Conservation (phyloP, 2,113 vertebrate species). For the Loxodonta africana region DNA sequence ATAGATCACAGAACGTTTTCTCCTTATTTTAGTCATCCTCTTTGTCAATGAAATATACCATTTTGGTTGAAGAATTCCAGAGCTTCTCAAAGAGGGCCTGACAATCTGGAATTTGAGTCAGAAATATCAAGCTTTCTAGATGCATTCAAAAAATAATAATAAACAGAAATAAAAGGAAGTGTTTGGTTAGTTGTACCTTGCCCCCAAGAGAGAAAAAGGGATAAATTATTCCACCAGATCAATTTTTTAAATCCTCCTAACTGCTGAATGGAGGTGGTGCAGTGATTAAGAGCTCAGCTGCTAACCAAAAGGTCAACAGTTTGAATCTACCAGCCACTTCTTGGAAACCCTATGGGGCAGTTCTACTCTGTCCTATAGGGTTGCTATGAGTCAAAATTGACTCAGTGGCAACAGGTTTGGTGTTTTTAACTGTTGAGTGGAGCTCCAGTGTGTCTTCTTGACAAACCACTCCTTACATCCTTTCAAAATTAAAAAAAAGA, state of each 20-base stretch:
- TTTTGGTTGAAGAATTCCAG: not conserved
- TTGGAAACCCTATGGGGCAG: no score
- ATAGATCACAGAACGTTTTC: not conserved
- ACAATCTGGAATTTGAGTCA: not conserved
- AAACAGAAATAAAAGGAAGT: not conserved
- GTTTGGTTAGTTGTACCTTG: not conserved
- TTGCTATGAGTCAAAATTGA: no score
- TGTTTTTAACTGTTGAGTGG: no score
- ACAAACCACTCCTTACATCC: not conserved
- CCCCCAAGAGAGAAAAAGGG: not conserved
- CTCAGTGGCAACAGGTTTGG: no score
- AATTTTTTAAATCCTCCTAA: not conserved
- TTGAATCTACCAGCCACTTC: no score
- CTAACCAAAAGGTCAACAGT: no score
- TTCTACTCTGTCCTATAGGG: no score
- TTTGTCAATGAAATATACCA: not conserved
- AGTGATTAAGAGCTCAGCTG: no score
- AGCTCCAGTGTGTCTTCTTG: not conserved
- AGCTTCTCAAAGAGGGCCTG: not conserved
- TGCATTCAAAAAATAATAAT: not conserved
- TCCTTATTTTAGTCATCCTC: not conserved
- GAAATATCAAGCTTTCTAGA: not conserved
- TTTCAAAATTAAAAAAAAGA: not conserved
- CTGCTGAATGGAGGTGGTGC: no score
- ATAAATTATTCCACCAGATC: not conserved